Base-by-base conservation (phyloP, 1,140 invertebrate species). In the Bombus soroeensis region DNA sequence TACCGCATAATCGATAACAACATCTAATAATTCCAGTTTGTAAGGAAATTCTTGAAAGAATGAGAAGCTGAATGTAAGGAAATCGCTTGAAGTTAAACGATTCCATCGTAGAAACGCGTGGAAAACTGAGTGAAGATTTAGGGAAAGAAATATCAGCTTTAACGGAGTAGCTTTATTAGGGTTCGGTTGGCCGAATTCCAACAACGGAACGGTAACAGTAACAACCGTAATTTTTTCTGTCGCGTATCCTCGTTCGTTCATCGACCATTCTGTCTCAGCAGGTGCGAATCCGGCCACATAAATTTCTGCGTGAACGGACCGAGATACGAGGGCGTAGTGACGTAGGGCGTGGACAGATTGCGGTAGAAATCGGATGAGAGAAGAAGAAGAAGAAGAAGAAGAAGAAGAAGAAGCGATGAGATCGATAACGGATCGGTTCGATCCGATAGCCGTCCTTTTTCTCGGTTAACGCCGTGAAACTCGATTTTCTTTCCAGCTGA, bases 401-500 rank as follows among this genome's bases (percentile, higher is more conserved):
- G 37, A 39, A 39, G 43, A 28, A 47, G 47, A 53, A 22, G 18
- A 53, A 22, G 1, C 32, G 12, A 34, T 25, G 66, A 37, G 25
- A 37, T 53, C 53, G 74, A 76, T 76, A 76, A 76, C 25, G 18
- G 10, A 59, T 59, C 74, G 6, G 22, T 59, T 9, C 13, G 22
- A 12, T 12, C n/a, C 25, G 25, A 43, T 47, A 62, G 37, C 2
- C n/a, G 5, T 66, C 18, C 10, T 43, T 34, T 43, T 62, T 13
- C 13, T 25, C 28, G n/a, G 39, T 12, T n/a, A 37, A 15, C 28
- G 15, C 9, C 57, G n/a, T 66, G 28, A 41, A 78, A 64, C 18
- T 62, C 59, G 59, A 41, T 78, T 62, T 78, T 78, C 57, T 78
- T 78, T 41, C 59, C 15, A 28, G 28, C 25, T 43, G 59, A 78